A percentile compares a stretch with the other conserved stretches of the same genome.
phyloP scores from a whole-genome alignment of 2,113 vertebrate genomes.

The Scopus umbretta region DNA sequence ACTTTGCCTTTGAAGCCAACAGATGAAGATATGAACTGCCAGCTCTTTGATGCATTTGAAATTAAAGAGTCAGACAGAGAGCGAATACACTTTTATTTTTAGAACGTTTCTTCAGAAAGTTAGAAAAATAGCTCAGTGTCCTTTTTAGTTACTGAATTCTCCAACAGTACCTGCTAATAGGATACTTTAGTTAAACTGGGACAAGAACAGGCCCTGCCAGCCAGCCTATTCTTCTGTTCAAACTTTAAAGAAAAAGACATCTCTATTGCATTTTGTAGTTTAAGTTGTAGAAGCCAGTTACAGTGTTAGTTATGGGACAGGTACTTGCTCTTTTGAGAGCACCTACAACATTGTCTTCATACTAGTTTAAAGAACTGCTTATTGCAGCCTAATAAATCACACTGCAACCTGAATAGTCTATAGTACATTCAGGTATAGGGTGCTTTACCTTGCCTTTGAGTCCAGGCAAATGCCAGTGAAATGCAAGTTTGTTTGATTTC shows the following conservation, averaged over 20 bases:
- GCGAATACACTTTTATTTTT: neutral
- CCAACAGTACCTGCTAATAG: neutral
- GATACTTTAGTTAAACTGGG: neutral
- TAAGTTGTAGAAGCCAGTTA: neutral
- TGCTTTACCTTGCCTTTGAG: neutral
- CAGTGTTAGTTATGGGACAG: neutral
- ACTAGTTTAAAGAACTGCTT: neutral
- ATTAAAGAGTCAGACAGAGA: neutral
- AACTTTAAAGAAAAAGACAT: neutral
- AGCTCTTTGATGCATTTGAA: constrained; percentile 8
- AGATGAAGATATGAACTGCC: neutral
- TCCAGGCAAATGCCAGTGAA: neutral
- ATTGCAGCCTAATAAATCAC: neutral
- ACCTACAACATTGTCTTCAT: neutral
- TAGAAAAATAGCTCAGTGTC: neutral
- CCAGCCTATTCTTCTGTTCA: neutral
- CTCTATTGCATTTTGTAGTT: neutral
- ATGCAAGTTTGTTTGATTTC: neutral
- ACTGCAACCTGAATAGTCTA: neutral
- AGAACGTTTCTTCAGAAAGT: constrained; percentile 5
- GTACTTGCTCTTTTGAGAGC: neutral
- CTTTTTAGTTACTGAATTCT: neutral
- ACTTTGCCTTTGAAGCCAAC: neutral
- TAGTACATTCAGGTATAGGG: neutral
- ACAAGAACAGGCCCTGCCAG: neutral